A percentile compares a stretch with the other conserved stretches of the same genome.
phyloP scores from a whole-genome alignment of 2,888 invertebrate genomes.

The Villa cingulata region DNA sequence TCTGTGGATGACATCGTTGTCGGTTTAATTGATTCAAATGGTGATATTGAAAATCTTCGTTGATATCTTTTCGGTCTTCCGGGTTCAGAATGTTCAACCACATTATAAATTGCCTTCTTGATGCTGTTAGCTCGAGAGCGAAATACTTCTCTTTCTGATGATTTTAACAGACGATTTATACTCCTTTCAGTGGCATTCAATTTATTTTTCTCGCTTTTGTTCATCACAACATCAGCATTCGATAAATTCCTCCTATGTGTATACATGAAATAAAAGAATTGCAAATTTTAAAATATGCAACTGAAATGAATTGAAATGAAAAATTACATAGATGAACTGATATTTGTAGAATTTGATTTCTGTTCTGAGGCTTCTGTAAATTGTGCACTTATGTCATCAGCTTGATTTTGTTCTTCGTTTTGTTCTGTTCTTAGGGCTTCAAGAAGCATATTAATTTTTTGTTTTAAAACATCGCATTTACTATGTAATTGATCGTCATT shows the following conservation, averaged over 20 bases:
- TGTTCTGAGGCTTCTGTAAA: constrained; percentile 24
- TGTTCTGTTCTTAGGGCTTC: constrained; percentile 59
- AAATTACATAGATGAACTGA: constrained; percentile 2
- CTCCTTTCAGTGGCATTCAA: constrained; percentile 37
- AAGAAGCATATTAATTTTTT: constrained; percentile 60
- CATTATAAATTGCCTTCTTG: constrained; percentile 64
- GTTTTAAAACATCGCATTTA: constrained; percentile 57
- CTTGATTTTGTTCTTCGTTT: constrained; percentile 28
- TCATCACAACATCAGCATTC: constrained; percentile 20
- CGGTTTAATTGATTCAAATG: constrained; percentile 31
- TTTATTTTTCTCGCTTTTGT: constrained; percentile 42
- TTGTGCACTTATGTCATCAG: constrained; percentile 29
- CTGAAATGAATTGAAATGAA: neutral
- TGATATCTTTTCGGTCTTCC: constrained; percentile 40
- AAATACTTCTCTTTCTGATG: constrained; percentile 44
- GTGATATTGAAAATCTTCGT: constrained; percentile 32
- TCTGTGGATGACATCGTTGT: constrained; percentile 26
- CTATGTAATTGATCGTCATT: constrained; percentile 47
- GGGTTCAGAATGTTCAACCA: constrained; percentile 66
- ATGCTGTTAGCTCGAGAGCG: constrained; percentile 63
- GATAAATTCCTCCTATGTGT: neutral
- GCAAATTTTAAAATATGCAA: neutral
- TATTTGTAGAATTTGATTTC: neutral
- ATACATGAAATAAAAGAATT: neutral
- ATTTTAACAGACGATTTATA: constrained; percentile 33